Evolutionary conservation across 1,140 invertebrate genomes (phyloP), one percentile per base, ranked within the genome.

Genomic region (Liolophura sinensis): DNA sequence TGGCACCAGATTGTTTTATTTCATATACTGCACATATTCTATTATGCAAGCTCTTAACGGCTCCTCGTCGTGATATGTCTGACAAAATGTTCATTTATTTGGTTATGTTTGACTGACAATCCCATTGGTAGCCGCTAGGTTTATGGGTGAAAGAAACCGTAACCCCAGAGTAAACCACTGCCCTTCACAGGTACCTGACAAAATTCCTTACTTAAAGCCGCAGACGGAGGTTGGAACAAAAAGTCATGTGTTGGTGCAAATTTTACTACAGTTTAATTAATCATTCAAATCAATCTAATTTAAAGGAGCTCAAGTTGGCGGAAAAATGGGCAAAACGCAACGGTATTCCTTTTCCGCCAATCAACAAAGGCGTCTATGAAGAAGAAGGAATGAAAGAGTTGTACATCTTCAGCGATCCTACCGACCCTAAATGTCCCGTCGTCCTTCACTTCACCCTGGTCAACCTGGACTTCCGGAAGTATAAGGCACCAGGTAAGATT

Each of bases 241-340:
- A 24, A 62, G 14, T 16, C 0, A 15, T n/a, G 9, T 62, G 25
- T 20, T n/a, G 3, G 16, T 60, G 59, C 48, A 15, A 46, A 16
- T 46, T 15, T 20, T 31, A 40, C 1, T 31, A 1, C 27, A 63
- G 16, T 55, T 15, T 16, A 20, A 64, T 49, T 24, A 56, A 47
- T 50, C 27, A 48, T 14, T n/a, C 6, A 27, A 25, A 60, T 27
- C 16, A 56, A 55, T 50, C 7, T 60, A 14, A 56, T 20, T 68
- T 64, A 50, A 65, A 87, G 84, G 86, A 86, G 71, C 69, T 87
- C 25, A 69, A 84, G 9, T 67, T 86, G 55, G 83, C 85, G 6
- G 83, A 86, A 69, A 80, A 84, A 65, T 87, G 86, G 86, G 86
- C 86, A 0, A 67, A 73, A 16, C 66, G 82, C 20, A 86, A 87